Percentiles rank a stretch among this genome's conserved stretches.
Evolutionary conservation across 2,113 vertebrate species (phyloP).

Genomic region (Eubucco bourcierii): DNA sequence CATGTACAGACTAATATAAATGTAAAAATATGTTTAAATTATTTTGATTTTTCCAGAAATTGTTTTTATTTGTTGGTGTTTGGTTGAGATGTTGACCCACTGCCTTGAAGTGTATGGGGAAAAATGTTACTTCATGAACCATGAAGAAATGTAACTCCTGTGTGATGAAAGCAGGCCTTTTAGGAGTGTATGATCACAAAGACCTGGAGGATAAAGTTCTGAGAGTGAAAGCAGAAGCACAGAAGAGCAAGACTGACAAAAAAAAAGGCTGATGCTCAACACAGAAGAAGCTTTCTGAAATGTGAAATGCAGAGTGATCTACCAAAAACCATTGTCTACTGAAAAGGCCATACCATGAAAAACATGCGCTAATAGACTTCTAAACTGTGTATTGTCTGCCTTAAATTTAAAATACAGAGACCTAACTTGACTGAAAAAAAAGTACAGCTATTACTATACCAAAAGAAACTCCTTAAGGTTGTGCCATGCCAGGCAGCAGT

Average conservation of each 20-base stretch:
- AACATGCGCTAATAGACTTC: not conserved
- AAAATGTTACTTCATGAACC: not conserved
- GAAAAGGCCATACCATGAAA: not conserved
- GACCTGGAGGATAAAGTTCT: not conserved
- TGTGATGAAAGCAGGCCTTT: not conserved
- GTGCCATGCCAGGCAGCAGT: not conserved
- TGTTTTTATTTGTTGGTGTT: conserved; percentile 1
- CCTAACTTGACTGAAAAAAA: not conserved
- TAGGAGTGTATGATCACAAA: not conserved
- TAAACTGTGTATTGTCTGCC: not conserved
- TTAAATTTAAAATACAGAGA: conserved; percentile 9
- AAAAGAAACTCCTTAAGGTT: not conserved
- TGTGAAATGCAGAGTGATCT: not conserved
- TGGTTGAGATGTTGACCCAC: not conserved
- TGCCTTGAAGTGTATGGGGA: not conserved
- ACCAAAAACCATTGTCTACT: not conserved
- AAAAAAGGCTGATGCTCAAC: not conserved
- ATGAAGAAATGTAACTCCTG: not conserved
- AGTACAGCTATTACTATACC: not conserved
- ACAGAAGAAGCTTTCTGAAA: not conserved
- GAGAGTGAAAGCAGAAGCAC: not conserved
- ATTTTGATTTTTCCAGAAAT: not conserved
- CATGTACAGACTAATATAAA: not conserved
- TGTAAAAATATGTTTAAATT: not conserved
- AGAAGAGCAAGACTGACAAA: not conserved